Conservation (phyloP, 2,113 vertebrate species). For the Diglossa brunneiventris region DNA sequence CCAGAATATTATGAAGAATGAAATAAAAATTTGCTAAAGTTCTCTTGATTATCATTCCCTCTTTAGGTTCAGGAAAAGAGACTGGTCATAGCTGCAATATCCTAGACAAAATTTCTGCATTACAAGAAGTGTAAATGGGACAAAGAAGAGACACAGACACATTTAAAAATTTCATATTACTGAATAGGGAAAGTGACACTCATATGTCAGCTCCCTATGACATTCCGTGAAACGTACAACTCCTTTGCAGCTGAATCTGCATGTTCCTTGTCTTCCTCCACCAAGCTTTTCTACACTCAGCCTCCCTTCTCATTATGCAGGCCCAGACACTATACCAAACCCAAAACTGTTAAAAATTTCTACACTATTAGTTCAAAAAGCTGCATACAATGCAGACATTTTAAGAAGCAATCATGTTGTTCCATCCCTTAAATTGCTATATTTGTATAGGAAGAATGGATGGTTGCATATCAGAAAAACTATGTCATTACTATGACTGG, state of each 20-base stretch:
- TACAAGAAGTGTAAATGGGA: background rate
- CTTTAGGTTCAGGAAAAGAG: background rate
- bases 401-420: constrained; percentile 54
- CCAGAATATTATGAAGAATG: background rate
- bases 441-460: constrained; percentile 65
- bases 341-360: background rate
- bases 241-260: background rate
- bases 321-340: background rate
- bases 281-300: background rate
- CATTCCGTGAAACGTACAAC: background rate
- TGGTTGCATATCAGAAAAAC: constrained; percentile 52
- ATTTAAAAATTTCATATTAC: background rate
- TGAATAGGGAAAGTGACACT: background rate
- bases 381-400: background rate
- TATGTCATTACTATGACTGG: background rate
- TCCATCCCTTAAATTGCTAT: constrained; percentile 48
- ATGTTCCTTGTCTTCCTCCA: background rate
- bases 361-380: background rate
- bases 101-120: background rate
- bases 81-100: background rate
- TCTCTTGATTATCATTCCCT: background rate
- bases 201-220: background rate
- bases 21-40: background rate
- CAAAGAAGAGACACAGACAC: background rate
- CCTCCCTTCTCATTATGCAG: background rate